phyloP scores from a whole-genome alignment of 2,888 invertebrate genomes.

The Cheilosia variabilis region DNA sequence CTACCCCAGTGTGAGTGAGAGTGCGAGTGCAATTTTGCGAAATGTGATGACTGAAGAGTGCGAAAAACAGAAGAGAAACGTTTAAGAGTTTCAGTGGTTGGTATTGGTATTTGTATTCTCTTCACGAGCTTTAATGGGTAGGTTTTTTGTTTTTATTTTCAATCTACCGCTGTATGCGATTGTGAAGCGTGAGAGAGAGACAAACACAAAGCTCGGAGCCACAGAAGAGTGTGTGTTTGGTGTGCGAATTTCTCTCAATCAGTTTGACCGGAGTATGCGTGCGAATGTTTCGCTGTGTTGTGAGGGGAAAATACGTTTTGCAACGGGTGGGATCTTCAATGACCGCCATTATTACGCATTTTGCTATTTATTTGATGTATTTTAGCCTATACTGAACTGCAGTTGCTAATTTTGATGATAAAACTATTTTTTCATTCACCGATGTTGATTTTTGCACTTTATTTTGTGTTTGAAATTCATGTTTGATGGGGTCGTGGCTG shows the following conservation, averaged over 20 bases:
- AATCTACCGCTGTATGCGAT: background rate
- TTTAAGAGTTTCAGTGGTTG: too few relatives aligned
- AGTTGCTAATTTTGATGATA: conserved; percentile 13
- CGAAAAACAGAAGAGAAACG: background rate
- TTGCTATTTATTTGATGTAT: conserved; percentile 41
- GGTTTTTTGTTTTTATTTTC: too few relatives aligned
- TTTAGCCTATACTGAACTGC: background rate
- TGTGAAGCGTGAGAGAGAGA: conserved; percentile 7
- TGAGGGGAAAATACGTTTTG: conserved; percentile 41
- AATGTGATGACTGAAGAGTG: background rate
- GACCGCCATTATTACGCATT: conserved; percentile 71
- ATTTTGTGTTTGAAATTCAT: background rate
- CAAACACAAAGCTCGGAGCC: background rate
- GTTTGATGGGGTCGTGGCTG: background rate
- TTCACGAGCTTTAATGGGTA: too few relatives aligned
- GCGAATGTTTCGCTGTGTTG: conserved; percentile 13
- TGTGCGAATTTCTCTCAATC: conserved; percentile 19
- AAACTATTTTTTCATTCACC: conserved; percentile 2
- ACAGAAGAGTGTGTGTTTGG: conserved; percentile 14
- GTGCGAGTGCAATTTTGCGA: background rate
- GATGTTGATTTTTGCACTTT: background rate
- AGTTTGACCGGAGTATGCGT: conserved; percentile 20
- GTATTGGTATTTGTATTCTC: too few relatives aligned
- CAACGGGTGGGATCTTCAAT: conserved; percentile 64
- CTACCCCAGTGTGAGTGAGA: background rate